These are phyloP conservation scores for Chrysotoxum bicinctum DNA, from an alignment of 2,888 invertebrate genomes.

Conservation along the genomic window DNA sequence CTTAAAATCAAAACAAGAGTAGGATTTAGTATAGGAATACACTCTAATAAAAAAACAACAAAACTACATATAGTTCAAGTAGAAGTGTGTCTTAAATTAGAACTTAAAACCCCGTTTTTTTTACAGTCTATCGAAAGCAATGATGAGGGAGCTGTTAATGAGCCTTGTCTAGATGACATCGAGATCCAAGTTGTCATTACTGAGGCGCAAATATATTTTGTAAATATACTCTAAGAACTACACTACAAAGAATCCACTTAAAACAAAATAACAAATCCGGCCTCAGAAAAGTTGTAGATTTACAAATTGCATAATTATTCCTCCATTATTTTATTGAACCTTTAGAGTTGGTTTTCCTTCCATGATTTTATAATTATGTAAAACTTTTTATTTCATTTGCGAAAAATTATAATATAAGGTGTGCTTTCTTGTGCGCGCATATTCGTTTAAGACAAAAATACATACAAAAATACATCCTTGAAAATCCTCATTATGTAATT, in stretches of 20 bases:
- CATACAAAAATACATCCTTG: too few species aligned
- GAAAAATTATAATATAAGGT: background rate
- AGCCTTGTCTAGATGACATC: conserved; percentile 56
- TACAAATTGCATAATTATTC: background rate
- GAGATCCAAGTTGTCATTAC: conserved; percentile 58
- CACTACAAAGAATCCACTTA: background rate
- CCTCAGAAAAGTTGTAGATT: conserved; percentile 33
- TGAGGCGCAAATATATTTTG: conserved; percentile 64
- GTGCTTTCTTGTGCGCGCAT: background rate
- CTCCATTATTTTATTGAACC: background rate
- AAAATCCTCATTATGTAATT: too few species aligned
- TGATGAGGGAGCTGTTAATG: conserved; percentile 43
- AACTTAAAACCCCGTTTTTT: conserved; percentile 21
- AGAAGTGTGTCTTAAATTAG: background rate
- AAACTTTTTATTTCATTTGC: background rate
- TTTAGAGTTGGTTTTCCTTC: background rate
- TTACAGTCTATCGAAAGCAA: conserved; percentile 64
- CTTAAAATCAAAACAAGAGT: background rate
- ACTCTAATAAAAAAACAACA: background rate
- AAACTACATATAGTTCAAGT: background rate
- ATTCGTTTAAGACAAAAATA: background rate
- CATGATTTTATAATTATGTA: background rate
- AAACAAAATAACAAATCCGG: background rate
- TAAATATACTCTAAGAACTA: conserved; percentile 53
- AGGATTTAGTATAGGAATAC: background rate